Evolutionary conservation across 2,797 vertebrate species (phyloP), one percentile per base, ranked within the genome.

Genomic region (Oreonectes daqikongensis): DNA sequence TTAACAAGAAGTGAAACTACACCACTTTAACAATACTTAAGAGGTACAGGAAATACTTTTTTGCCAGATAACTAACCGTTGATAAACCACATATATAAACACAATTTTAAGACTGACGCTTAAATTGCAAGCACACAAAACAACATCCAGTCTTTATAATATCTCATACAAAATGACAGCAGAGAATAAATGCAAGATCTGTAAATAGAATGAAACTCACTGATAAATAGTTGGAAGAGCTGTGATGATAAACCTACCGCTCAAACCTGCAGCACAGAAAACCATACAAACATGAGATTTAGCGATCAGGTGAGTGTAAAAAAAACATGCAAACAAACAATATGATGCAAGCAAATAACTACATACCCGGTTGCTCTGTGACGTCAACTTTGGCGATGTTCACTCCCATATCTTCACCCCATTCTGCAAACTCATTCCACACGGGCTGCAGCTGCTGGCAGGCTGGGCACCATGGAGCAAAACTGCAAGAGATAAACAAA

Each of bases 161-260:
- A n/a, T n/a, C n/a, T n/a, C n/a, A n/a, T n/a, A n/a, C n/a, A n/a
- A n/a, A n/a, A n/a, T n/a, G n/a, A n/a, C n/a, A n/a, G n/a, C n/a
- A 46, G 2, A 46, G 17, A 46, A 18, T 46, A 30, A 57, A 57
- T 7, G 55, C 24, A 55, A 57, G 26, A 59, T 63, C 57, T 24
- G 30, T n/a, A 17, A 52, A 64, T 48, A 24, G 1, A 69, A 20
- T 32, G 20, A 66, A 55, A 96, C 97, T 95, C 89, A 99, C 97
- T 99, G 97, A 83, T 98, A 99, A 81, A 99, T 96, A 15, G 96
- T 97, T 46, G 97, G 97, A 87, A 99, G 95, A 10, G 97, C 96
- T 18, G 96, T 98, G 84, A 99, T 99, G 87, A 98, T 89, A 88
- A 99, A 99, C 69, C 97, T 89, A 2, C 97, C 97, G 24, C 97